These are phyloP conservation scores for Pagrus major DNA, from an alignment of 2,113 vertebrate genomes.

Conservation along the genomic window DNA sequence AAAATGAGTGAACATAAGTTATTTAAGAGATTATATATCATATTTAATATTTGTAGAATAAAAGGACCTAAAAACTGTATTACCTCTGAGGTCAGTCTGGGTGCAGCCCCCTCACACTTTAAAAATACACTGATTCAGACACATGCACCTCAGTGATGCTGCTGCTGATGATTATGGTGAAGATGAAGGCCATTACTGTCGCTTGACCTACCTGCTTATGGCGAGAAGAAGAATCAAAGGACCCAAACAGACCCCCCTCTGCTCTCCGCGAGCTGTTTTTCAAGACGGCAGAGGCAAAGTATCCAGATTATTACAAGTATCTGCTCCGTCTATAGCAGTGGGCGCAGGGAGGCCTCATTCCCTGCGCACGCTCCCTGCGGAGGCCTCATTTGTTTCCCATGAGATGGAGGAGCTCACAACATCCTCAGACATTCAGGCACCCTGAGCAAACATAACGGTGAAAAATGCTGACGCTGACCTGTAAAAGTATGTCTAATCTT, in stretches of 20 bases:
- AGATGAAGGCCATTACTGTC: conserved; percentile 73
- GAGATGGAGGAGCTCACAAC: conserved; percentile 29
- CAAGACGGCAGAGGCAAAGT: conserved; percentile 35
- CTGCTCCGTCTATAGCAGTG: conserved; percentile 31
- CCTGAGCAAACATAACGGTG: conserved; percentile 24
- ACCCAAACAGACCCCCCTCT: conserved; percentile 49
- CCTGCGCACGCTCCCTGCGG: conserved; percentile 39
- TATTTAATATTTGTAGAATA: neutral
- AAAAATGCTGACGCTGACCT: neutral
- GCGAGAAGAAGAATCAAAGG: conserved; percentile 65
- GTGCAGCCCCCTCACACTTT: conserved; percentile 36
- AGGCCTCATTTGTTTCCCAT: conserved; percentile 60
- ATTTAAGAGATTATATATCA: neutral
- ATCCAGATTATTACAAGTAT: conserved; percentile 58
- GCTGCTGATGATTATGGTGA: conserved; percentile 56
- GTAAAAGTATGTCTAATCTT: neutral
- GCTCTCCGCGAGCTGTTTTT: conserved; percentile 38
- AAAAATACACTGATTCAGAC: conserved; percentile 39
- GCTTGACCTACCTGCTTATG: conserved; percentile 67
- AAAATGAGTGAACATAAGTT: neutral
- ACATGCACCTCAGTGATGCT: conserved; percentile 44
- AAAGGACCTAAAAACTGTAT: neutral
- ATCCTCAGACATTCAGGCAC: conserved; percentile 42
- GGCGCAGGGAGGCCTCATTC: conserved; percentile 17
- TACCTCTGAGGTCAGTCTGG: conserved; percentile 22